Conservation (phyloP, 2,113 vertebrate genomes). For the Trogon surrucura region DNA sequence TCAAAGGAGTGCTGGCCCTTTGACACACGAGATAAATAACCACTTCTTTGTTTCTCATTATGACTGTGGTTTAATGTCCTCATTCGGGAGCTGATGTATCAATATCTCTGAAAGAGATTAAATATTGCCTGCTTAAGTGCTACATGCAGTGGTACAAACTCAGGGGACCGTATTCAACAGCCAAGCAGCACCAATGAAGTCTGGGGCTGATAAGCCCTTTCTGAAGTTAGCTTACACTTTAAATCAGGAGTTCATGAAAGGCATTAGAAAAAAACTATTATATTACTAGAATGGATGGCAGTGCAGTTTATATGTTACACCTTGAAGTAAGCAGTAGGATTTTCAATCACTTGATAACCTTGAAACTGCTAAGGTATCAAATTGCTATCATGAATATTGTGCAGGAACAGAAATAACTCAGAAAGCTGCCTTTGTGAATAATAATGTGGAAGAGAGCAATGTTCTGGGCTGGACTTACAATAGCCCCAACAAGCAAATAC, state of each 20-base stretch:
- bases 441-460: conserved; percentile 75
- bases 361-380: conserved; percentile 85
- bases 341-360: conserved; percentile 88
- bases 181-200: not conserved
- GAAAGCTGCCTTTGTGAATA: conserved; percentile 80
- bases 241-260: conserved; percentile 83
- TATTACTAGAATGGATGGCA: conserved; percentile 79
- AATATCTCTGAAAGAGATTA: conserved; percentile 53
- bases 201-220: conserved; percentile 73
- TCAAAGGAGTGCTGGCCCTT: not conserved
- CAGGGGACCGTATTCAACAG: not conserved
- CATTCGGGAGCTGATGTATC: conserved; percentile 1
- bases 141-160: not conserved
- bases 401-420: conserved; percentile 81
- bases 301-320: conserved; percentile 80
- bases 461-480: conserved; percentile 62
- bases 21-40: not conserved
- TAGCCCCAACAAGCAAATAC: conserved; percentile 53
- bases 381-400: conserved; percentile 87
- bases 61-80: not conserved
- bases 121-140: conserved; percentile 48
- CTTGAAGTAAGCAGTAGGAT: conserved; percentile 82
- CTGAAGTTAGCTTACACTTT: conserved; percentile 76
- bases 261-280: conserved; percentile 81
- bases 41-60: conserved; percentile 50